Percentiles rank a stretch among this genome's conserved stretches.
Conservation (phyloP, 2,113 vertebrate genomes). For the Spea multiplicata region DNA sequence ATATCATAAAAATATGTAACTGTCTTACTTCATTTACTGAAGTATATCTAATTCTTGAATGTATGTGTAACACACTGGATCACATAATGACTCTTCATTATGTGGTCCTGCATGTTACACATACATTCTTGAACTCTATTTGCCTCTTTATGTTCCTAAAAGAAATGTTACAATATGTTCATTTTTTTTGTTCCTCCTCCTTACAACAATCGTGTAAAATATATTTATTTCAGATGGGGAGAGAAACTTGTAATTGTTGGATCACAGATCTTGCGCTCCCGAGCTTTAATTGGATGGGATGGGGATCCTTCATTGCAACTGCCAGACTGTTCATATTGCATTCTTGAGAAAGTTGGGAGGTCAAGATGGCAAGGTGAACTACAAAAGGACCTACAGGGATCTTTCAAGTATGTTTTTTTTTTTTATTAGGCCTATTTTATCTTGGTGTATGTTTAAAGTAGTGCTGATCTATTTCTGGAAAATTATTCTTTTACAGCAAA, state of each 20-base stretch:
- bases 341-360: conserved; percentile 88
- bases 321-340: conserved; percentile 83
- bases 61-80: too few relatives aligned
- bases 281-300: conserved; percentile 78
- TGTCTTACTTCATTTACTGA: too few relatives aligned
- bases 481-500: background rate
- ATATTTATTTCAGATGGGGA: conserved; percentile 74
- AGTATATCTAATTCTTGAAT: too few relatives aligned
- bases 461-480: background rate
- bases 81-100: too few relatives aligned
- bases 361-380: conserved; percentile 94
- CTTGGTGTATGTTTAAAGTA: too few relatives aligned
- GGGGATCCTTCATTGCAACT: conserved; percentile 87
- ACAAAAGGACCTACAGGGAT: conserved; percentile 79
- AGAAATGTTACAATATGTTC: too few relatives aligned
- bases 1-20: too few relatives aligned
- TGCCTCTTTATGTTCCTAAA: too few relatives aligned
- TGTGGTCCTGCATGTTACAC: too few relatives aligned
- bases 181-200: too few relatives aligned
- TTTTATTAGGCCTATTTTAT: background rate
- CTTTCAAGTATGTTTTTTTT: conserved; percentile 77
- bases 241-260: conserved; percentile 84
- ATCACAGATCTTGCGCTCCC: conserved; percentile 77
- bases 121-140: too few relatives aligned
- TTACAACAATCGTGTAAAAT: too few relatives aligned